These are phyloP conservation scores for Doris montereyensis DNA, from an alignment of 2,888 invertebrate genomes.

Conservation along the genomic window DNA sequence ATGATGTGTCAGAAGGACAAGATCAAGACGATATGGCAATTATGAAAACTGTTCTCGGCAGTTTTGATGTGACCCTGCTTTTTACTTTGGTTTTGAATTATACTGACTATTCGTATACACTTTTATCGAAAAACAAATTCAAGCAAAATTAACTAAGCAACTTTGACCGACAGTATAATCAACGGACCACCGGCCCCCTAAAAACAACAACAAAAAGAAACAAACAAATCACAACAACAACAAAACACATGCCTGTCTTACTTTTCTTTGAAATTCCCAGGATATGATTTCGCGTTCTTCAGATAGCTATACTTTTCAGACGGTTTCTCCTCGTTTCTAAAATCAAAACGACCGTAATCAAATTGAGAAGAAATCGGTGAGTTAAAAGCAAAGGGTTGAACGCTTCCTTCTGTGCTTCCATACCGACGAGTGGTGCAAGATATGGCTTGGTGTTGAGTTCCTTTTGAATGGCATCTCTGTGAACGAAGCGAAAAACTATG, in stretches of 20 bases:
- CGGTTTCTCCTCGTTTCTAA: not conserved
- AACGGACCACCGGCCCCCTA: too few relatives aligned
- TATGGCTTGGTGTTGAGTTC: not conserved
- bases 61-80: too few relatives aligned
- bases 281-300: not conserved
- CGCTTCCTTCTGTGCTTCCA: not conserved
- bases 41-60: too few relatives aligned
- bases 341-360: not conserved
- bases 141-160: too few relatives aligned
- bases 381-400: not conserved
- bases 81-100: too few relatives aligned
- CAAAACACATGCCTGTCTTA: not conserved
- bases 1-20: too few relatives aligned
- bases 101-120: too few relatives aligned
- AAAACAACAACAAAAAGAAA: too few relatives aligned
- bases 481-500: not conserved
- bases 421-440: slow-evolving; percentile 3
- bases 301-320: slow-evolving; percentile 3
- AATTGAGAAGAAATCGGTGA: not conserved
- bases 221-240: too few relatives aligned
- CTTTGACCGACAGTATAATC: too few relatives aligned
- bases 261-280: not conserved
- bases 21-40: too few relatives aligned
- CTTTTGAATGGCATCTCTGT: slow-evolving; percentile 4
- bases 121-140: too few relatives aligned